Evolutionary conservation across 2,113 vertebrate species (phyloP).

Genomic region (Dendropsophus ebraccatus): DNA sequence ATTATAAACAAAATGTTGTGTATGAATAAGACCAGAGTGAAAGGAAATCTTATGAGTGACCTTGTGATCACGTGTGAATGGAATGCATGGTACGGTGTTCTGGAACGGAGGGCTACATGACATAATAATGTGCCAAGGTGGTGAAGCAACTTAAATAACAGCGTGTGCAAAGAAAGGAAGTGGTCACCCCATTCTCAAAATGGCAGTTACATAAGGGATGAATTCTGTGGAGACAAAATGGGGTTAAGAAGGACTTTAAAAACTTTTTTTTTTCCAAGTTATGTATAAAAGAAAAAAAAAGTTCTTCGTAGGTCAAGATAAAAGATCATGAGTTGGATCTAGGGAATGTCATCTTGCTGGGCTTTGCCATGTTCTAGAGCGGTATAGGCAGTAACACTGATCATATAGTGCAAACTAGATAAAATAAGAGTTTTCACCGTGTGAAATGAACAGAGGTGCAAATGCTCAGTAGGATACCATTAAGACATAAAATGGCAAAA

Average conservation of each 20-base stretch:
- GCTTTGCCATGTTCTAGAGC: conserved; percentile 57
- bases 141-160: conserved; percentile 23
- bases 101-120: background rate
- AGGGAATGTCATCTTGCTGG: conserved; percentile 76
- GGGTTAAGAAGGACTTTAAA: conserved; percentile 19
- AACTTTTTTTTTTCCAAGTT: background rate
- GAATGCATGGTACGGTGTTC: conserved; percentile 23
- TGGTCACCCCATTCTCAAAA: conserved; percentile 21
- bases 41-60: background rate
- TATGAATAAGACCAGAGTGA: conserved; percentile 19
- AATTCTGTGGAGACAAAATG: background rate
- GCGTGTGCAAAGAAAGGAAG: background rate
- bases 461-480: conserved; percentile 97
- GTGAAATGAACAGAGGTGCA: conserved; percentile 90
- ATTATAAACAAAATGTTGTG: conserved; percentile 24
- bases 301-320: background rate
- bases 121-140: background rate
- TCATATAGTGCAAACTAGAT: conserved; percentile 97
- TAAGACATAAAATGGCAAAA: conserved; percentile 99
- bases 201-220: conserved; percentile 4
- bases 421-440: conserved; percentile 83
- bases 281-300: conserved; percentile 3
- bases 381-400: conserved; percentile 98
- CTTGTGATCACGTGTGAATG: conserved; percentile 1
- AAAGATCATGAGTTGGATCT: conserved; percentile 61